Percentiles rank a stretch among this genome's conserved stretches.
phyloP scores from a whole-genome alignment of 1,140 invertebrate species.

The Caenorhabditis brenneri region DNA sequence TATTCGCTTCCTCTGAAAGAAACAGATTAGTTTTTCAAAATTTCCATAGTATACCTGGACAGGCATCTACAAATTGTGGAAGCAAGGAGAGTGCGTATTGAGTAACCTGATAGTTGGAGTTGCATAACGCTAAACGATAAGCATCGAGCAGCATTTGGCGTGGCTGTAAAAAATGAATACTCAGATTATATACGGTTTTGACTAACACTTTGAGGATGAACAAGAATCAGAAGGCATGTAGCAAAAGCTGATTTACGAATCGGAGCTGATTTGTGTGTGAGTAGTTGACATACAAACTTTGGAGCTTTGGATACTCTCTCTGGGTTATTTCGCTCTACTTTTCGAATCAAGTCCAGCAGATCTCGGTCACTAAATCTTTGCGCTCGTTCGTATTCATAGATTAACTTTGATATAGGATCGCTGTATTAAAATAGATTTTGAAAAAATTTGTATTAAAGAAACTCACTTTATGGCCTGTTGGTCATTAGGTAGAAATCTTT shows the following conservation, averaged over 20 bases:
- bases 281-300: neutral
- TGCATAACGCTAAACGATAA: neutral
- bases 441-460: neutral
- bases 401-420: neutral
- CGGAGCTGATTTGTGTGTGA: neutral
- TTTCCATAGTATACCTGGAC: neutral
- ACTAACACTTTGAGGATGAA: neutral
- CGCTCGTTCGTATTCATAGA: neutral
- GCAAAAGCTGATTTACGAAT: constrained; percentile 11
- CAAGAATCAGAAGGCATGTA: neutral
- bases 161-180: neutral
- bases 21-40: neutral
- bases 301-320: neutral
- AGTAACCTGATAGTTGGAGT: neutral
- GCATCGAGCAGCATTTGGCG: neutral
- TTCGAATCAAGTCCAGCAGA: neutral
- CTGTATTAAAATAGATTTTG: neutral
- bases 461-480: neutral
- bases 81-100: neutral
- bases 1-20: constrained; percentile 20
- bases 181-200: neutral
- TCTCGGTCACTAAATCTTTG: neutral
- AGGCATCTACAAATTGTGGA: neutral
- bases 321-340: neutral
- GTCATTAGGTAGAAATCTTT: neutral